Evolutionary conservation across 2,797 vertebrate genomes (phyloP).

Genomic region (Threskiornis aethiopicus): DNA sequence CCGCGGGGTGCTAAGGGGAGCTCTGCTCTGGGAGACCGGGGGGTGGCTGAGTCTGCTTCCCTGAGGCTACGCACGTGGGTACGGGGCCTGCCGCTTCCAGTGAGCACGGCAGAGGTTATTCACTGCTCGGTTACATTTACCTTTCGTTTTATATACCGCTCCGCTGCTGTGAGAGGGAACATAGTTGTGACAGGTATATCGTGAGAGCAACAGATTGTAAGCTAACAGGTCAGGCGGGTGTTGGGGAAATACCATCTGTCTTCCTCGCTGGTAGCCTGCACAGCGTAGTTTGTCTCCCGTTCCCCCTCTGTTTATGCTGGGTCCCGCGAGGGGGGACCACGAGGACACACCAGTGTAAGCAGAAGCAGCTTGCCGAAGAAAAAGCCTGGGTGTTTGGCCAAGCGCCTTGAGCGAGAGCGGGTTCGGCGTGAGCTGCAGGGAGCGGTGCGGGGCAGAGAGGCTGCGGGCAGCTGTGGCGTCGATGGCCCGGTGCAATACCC

Average conservation of each 20-base stretch:
- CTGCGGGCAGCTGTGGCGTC: background rate
- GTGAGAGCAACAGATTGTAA: background rate
- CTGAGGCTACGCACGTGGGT: fast-evolving
- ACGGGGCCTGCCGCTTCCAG: fast-evolving
- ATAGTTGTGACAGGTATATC: background rate
- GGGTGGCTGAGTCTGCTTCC: background rate
- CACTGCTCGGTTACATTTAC: background rate
- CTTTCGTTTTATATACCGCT: background rate
- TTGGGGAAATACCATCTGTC: background rate
- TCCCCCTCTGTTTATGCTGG: background rate
- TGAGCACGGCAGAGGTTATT: background rate
- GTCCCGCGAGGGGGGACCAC: fast-evolving
- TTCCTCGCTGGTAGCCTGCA: background rate
- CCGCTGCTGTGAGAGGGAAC: background rate
- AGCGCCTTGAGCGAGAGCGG: fast-evolving
- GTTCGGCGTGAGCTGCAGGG: background rate
- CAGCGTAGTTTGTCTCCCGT: background rate
- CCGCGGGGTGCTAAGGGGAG: background rate
- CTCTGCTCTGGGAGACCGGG: background rate
- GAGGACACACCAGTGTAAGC: background rate
- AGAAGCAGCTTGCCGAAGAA: background rate
- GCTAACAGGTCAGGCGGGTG: fast-evolving
- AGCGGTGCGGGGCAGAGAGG: background rate
- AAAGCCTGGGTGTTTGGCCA: background rate
- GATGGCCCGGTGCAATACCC: background rate